Evolutionary conservation across 2,113 vertebrate species (phyloP), one percentile per base, ranked within the genome.

Genomic region (Alethe diademata): DNA sequence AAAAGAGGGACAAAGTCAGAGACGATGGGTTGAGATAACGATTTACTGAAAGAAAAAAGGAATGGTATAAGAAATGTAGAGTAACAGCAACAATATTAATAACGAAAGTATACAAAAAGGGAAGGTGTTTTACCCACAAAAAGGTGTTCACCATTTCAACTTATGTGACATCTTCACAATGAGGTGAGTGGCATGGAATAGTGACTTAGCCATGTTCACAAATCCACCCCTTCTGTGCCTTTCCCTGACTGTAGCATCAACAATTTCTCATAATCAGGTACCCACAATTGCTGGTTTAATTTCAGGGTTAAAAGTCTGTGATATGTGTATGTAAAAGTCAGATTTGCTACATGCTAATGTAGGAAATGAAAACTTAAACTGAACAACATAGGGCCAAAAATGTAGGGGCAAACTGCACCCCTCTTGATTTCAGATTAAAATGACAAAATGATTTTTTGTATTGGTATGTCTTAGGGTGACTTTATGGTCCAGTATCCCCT

Each of bases 21-120:
- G 43, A 22, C 4, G 36, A 8, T 8, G 20, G 8, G 7, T 22
- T 58, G 17, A 67, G 25, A 43, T 17, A 50, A 58, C 0, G 1
- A 42, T 35, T 42, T 58, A 13, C 20, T 75, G 43, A 57, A 66
- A 58, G 8, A 20, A 58, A 58, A 42, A 58, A 26, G 4, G 20
- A 42, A 22, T 36, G 11, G 17, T 18, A 58, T 36, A 35, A 58
- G 15, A 35, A 50, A 58, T 25, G 8, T 11, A 35, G 7, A 22
- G 25, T 31, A 25, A 20, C 11, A 66, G 5, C 5, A 50, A 36
- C 2, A 29, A 12, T 58, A 75, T 31, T 31, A 66, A 42, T 25
- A 36, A 50, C 4, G 1, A 75, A 20, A 50, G 3, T 11, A 26
- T 31, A 25, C 12, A 25, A 35, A 57, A 74, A 42, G 4, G 4